Base-by-base conservation (phyloP, 2,113 vertebrate species). In the Proterorhinus semilunaris region DNA sequence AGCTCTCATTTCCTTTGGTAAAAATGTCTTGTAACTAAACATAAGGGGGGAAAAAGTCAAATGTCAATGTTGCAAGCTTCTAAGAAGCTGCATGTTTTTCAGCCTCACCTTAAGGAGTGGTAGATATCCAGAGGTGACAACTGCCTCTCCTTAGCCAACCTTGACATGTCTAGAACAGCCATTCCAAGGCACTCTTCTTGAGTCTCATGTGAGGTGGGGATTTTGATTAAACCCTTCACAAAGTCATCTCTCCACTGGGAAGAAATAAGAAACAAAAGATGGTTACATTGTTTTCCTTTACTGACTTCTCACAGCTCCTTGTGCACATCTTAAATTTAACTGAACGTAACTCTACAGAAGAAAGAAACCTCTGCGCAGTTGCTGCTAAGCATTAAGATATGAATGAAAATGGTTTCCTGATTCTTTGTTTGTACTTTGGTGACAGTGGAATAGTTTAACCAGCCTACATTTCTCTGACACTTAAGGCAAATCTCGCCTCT, bases 101-200 rank as follows among this genome's bases (percentile, higher is more conserved):
- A 66, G 27, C n/a, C 16, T 62, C 85, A 99, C 97, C 98, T 99
- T 86, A 91, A 79, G 65, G 93, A 92, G 83, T 94, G 94, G 89
- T 97, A 98, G 81, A 99, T 90, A 64, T 95, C 94, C 77, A 98
- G 82, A 0, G 95, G 96, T 0, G 95, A 95, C 78, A 94, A 90
- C 73, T 94, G 92, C 66, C 90, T 96, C 84, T 98, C 96, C 86
- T 98, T 98, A 72, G 97, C 97, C 64, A 95, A 92, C 85, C 96
- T 93, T 86, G 98, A 98, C 93, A 99, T 98, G 91, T 99, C 98
- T 36, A 99, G 86, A 12, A 99, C 98, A n/a, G 97, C 98, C 95
- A 99, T 94, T 27, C 98, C 98, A 63, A 99, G 94, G 86, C 97
- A 98, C 85, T 99, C 98, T 84, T 99, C 98, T 83, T 99, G 97